phyloP scores from a whole-genome alignment of 2,113 vertebrate genomes.

The Podarcis cretensis region DNA sequence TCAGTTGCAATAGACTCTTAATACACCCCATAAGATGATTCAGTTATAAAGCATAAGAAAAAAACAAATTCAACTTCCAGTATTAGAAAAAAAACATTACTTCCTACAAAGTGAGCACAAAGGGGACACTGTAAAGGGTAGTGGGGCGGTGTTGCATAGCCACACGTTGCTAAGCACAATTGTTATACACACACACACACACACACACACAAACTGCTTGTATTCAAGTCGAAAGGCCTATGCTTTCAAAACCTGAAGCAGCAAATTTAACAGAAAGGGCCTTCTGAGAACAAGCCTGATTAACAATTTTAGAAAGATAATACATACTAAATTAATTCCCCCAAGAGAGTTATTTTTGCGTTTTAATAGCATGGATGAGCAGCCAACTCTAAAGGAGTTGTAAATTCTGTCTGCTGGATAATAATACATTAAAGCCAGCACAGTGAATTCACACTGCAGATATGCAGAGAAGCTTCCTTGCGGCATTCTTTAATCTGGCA shows the following conservation, averaged over 20 bases:
- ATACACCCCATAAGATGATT: not conserved
- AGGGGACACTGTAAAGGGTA: slow-evolving; percentile 1
- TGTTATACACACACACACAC: not conserved
- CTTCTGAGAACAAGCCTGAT: slow-evolving; percentile 22
- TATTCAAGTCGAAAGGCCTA: accelerated
- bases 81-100: accelerated
- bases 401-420: slow-evolving; percentile 6
- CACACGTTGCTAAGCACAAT: slow-evolving; percentile 43
- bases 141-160: slow-evolving; percentile 24
- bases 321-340: slow-evolving; percentile 25
- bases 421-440: slow-evolving; percentile 3
- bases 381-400: slow-evolving; percentile 24
- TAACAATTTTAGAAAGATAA: slow-evolving; percentile 55
- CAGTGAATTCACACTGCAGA: not conserved
- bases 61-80: slow-evolving; percentile 18
- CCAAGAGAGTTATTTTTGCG: slow-evolving; percentile 45
- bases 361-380: slow-evolving; percentile 51
- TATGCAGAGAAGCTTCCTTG: slow-evolving; percentile 34
- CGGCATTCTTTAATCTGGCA: slow-evolving; percentile 18
- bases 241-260: slow-evolving; percentile 31
- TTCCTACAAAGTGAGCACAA: accelerated
- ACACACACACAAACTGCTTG: not conserved
- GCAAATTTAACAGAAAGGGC: slow-evolving; percentile 51
- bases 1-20: accelerated
- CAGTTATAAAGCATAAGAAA: slow-evolving; percentile 6